These are phyloP conservation scores for Biston stratarius DNA, from an alignment of 2,888 invertebrate species.

Conservation along the genomic window DNA sequence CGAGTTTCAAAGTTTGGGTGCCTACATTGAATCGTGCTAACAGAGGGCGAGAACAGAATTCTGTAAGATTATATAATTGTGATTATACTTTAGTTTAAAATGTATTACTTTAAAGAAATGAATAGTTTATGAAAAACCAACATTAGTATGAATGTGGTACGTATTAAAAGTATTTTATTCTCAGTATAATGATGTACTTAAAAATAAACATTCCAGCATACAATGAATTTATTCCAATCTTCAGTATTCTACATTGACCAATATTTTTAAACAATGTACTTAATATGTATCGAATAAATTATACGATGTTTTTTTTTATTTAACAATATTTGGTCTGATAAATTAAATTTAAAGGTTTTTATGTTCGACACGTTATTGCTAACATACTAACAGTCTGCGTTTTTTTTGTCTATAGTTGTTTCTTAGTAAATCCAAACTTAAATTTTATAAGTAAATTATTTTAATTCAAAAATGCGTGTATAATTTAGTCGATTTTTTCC, in stretches of 20 bases:
- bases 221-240: slow-evolving; percentile 18
- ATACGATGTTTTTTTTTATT: background rate
- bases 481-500: slow-evolving; percentile 9
- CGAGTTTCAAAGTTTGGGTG: background rate
- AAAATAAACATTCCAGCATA: slow-evolving; percentile 19
- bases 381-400: too few species aligned
- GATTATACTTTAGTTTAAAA: slow-evolving; percentile 33
- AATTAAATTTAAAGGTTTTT: too few species aligned
- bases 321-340: slow-evolving; percentile 1
- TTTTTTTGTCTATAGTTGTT: too few species aligned
- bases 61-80: slow-evolving; percentile 35
- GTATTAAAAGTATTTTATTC: slow-evolving; percentile 12
- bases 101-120: slow-evolving; percentile 18
- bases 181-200: slow-evolving; percentile 3
- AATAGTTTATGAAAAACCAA: background rate
- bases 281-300: slow-evolving; percentile 6
- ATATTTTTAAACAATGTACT: slow-evolving; percentile 19
- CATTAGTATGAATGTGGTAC: background rate
- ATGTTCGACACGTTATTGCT: too few species aligned
- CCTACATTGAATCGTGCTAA: background rate
- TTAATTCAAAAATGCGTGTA: background rate
- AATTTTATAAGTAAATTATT: too few species aligned
- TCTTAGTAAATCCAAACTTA: too few species aligned
- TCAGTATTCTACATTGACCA: slow-evolving; percentile 19
- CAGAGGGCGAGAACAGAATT: slow-evolving; percentile 9